These are phyloP conservation scores for Chymomyza fuscimana DNA, from an alignment of 2,888 invertebrate genomes.

Conservation along the genomic window DNA sequence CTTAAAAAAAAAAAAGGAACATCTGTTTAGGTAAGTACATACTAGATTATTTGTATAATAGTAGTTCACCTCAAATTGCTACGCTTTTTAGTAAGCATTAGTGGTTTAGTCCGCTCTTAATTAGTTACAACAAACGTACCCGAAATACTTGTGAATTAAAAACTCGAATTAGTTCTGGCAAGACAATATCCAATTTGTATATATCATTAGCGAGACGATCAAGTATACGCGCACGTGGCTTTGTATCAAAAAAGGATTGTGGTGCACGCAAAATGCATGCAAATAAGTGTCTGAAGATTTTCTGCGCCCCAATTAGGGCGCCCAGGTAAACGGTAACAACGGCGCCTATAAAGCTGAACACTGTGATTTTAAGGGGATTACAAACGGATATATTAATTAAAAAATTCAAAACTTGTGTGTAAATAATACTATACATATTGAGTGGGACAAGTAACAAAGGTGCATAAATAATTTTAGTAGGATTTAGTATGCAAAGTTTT, in stretches of 20 bases:
- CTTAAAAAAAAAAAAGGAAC: too few species aligned
- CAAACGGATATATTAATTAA: neutral
- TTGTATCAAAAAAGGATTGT: slow-evolving; percentile 83
- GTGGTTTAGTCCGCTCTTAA: neutral
- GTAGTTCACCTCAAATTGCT: slow-evolving; percentile 45
- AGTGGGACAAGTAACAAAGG: neutral
- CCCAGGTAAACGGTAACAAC: slow-evolving; percentile 80
- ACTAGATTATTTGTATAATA: too few species aligned
- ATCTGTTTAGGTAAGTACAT: too few species aligned
- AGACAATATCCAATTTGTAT: slow-evolving; percentile 81
- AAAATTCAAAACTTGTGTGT: neutral
- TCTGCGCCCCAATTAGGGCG: slow-evolving; percentile 80
- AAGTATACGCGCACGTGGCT: slow-evolving; percentile 83
- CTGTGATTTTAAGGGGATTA: slow-evolving; percentile 42
- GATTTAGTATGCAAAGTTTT: neutral
- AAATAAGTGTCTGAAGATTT: slow-evolving; percentile 81
- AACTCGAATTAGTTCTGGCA: slow-evolving; percentile 77
- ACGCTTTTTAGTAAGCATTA: slow-evolving; percentile 29
- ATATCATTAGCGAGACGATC: slow-evolving; percentile 83
- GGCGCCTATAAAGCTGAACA: slow-evolving; percentile 68
- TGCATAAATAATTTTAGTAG: neutral
- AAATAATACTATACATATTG: neutral
- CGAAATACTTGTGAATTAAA: slow-evolving; percentile 63
- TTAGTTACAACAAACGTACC: slow-evolving; percentile 73
- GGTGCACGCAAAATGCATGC: slow-evolving; percentile 81